Percentiles rank a stretch among this genome's conserved stretches.
Conservation (phyloP, 92 coral and sea anemone species). For the Actinostola sp. region DNA sequence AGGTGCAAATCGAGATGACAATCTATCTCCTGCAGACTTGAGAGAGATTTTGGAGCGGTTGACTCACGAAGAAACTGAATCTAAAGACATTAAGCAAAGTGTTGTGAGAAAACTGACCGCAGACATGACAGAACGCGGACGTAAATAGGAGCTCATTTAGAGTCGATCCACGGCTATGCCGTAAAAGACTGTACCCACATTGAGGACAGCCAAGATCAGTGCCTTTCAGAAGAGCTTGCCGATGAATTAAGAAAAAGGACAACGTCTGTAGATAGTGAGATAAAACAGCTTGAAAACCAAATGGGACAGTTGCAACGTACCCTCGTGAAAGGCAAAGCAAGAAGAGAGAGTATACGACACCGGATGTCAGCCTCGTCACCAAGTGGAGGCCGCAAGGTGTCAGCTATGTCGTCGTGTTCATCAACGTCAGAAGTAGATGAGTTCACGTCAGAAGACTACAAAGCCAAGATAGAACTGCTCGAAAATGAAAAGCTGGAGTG, state of each 20-base stretch:
- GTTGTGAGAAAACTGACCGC: slow-evolving; percentile 39
- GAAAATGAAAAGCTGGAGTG: slow-evolving; percentile 57
- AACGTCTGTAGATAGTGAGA: slow-evolving; percentile 68
- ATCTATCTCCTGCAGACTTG: slow-evolving; percentile 13
- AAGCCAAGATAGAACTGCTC: slow-evolving; percentile 44
- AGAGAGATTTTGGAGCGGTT: slow-evolving; percentile 20
- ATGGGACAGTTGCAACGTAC: slow-evolving; percentile 66
- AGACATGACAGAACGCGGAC: slow-evolving; percentile 54
- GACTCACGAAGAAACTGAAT: slow-evolving; percentile 27
- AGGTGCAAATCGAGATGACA: slow-evolving; percentile 19
- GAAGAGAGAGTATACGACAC: slow-evolving; percentile 36
- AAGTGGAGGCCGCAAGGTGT: slow-evolving; percentile 22
- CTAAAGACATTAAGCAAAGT: slow-evolving; percentile 27
- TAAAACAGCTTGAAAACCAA: slow-evolving; percentile 72
- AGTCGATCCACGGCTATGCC: slow-evolving; percentile 31
- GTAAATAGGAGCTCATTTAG: slow-evolving; percentile 30
- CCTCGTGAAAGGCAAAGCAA: slow-evolving; percentile 54
- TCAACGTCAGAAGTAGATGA: slow-evolving; percentile 42
- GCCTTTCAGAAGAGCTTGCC: slow-evolving; percentile 50
- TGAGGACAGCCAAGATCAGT: slow-evolving; percentile 23
- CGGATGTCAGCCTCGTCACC: slow-evolving; percentile 41
- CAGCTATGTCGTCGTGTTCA: slow-evolving; percentile 32
- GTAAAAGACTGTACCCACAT: slow-evolving; percentile 20
- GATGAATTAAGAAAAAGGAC: slow-evolving; percentile 69
- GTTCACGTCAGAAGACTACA: slow-evolving; percentile 42